Evolutionary conservation across 2,888 invertebrate genomes (phyloP).

Genomic region (Chymomyza amoena): DNA sequence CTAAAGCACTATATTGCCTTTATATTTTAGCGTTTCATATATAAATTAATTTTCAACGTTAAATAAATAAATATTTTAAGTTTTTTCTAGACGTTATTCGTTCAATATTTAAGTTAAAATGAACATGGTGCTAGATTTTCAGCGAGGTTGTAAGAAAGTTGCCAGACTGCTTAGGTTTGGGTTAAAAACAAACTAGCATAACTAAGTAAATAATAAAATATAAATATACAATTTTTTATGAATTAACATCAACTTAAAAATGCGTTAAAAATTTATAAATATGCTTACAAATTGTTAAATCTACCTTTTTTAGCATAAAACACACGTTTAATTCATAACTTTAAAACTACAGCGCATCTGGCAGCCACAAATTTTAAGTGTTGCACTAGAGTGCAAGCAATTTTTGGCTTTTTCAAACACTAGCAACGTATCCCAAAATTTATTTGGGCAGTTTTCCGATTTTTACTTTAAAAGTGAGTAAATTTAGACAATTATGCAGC

Average conservation of each 20-base stretch:
- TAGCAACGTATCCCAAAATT: conserved; percentile 40
- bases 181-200: background rate
- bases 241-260: background rate
- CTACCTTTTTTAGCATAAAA: background rate
- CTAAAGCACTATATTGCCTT: conserved; percentile 25
- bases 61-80: conserved; percentile 2
- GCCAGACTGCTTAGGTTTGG: conserved; percentile 19
- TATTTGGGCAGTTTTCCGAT: conserved; percentile 56
- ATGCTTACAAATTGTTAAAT: background rate
- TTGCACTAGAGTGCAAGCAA: background rate
- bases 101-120: too few relatives aligned
- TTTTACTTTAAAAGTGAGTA: conserved; percentile 56
- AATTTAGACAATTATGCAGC: background rate
- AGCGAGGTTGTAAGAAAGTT: conserved; percentile 50
- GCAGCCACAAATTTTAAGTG: conserved; percentile 20
- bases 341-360: conserved; percentile 6
- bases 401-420: conserved; percentile 47
- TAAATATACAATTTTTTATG: background rate
- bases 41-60: conserved; percentile 1
- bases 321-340: background rate
- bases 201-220: background rate
- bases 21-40: conserved; percentile 1
- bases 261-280: background rate
- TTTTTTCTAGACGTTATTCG: conserved; percentile 49
- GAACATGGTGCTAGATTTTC: conserved; percentile 17